phyloP scores from a whole-genome alignment of 2,113 vertebrate species.

The Pelecanus crispus region DNA sequence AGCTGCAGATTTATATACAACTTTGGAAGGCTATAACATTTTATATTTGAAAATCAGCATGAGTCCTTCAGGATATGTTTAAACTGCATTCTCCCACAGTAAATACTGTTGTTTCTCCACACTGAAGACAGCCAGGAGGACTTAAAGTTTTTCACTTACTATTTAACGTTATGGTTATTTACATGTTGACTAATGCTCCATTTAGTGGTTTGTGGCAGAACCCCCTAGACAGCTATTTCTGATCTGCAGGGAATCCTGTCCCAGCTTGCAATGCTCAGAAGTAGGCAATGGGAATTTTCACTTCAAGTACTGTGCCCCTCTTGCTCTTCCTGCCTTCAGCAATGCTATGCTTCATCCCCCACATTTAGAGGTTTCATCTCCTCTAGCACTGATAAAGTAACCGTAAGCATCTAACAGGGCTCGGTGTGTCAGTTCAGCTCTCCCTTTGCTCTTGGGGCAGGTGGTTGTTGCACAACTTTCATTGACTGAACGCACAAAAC shows the following conservation, averaged over 20 bases:
- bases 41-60: background rate
- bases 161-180: background rate
- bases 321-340: background rate
- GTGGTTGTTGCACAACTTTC: background rate
- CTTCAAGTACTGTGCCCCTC: background rate
- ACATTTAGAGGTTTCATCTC: background rate
- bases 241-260: background rate
- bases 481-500: background rate
- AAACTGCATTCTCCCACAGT: background rate
- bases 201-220: background rate
- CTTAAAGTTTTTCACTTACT: background rate
- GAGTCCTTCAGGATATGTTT: background rate
- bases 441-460: background rate
- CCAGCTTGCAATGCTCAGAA: background rate
- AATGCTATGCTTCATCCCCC: accelerated
- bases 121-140: background rate
- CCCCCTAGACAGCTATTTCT: background rate
- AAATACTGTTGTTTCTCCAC: background rate
- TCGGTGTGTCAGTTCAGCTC: accelerated
- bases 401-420: background rate
- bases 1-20: background rate
- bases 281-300: background rate
- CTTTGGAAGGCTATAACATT: background rate
- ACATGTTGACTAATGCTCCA: background rate
- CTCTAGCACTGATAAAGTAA: too few species aligned